Percentiles rank a stretch among this genome's conserved stretches.
Evolutionary conservation across 2,888 invertebrate species (phyloP).

Genomic region (Zeuzera pyrina): DNA sequence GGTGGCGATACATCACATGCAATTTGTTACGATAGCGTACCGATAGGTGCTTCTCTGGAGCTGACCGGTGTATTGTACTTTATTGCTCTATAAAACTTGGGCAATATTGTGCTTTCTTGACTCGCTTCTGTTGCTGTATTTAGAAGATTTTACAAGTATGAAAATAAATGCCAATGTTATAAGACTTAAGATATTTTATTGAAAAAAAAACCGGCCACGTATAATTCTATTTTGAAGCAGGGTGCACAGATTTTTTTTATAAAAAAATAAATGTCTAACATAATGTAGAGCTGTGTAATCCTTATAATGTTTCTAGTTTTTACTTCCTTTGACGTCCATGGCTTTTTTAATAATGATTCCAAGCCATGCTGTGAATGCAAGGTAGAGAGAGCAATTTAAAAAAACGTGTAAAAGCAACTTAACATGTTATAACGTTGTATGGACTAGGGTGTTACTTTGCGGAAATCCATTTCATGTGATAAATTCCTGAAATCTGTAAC

Average conservation of each 20-base stretch:
- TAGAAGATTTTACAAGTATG: too few species aligned
- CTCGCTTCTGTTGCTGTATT: not conserved
- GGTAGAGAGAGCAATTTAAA: not conserved
- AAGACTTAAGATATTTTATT: not conserved
- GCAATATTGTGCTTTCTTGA: not conserved
- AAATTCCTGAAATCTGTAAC: too few species aligned
- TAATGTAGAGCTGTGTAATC: too few species aligned
- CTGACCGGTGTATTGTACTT: slow-evolving; percentile 44
- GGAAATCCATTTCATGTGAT: too few species aligned
- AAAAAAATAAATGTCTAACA: not conserved
- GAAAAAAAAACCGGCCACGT: not conserved
- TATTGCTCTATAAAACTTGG: slow-evolving; percentile 47
- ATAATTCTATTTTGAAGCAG: not conserved
- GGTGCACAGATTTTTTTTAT: not conserved
- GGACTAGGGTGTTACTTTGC: too few species aligned
- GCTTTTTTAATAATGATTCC: not conserved
- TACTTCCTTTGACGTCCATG: not conserved
- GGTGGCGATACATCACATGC: slow-evolving; percentile 58
- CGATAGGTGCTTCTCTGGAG: slow-evolving; percentile 47
- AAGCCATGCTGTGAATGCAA: not conserved
- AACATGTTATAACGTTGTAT: too few species aligned
- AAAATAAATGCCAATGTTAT: too few species aligned
- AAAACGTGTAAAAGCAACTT: not conserved
- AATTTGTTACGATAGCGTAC: slow-evolving; percentile 64
- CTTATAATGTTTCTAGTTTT: too few species aligned